A percentile compares a stretch with the other conserved stretches of the same genome.
Conservation (phyloP, 1,140 invertebrate species). For the Berghia stephanieae region DNA sequence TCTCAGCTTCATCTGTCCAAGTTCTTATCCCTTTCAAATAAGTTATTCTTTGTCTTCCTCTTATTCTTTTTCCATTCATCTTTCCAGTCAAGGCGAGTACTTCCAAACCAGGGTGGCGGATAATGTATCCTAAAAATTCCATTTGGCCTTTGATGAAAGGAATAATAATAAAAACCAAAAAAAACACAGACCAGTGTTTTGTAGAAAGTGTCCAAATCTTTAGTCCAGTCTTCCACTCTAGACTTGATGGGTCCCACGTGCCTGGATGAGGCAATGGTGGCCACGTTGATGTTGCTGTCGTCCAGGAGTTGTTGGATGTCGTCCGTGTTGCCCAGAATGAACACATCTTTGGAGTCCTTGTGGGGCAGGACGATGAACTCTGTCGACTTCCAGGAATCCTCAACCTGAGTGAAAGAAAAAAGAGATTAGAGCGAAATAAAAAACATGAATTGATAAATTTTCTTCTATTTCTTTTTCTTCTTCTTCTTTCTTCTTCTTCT, state of each 20-base stretch:
- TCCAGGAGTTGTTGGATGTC: slow-evolving; percentile 84
- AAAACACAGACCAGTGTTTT: slow-evolving; percentile 75
- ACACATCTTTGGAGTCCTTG: slow-evolving; percentile 78
- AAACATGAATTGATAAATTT: no score
- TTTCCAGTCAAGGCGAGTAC: no score
- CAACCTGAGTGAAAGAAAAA: slow-evolving; percentile 54
- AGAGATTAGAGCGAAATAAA: no score
- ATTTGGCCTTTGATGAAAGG: not conserved
- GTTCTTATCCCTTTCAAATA: no score
- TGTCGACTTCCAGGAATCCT: slow-evolving; percentile 66
- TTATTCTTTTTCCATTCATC: no score
- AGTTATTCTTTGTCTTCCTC: no score
- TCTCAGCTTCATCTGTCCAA: no score
- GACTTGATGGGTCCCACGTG: slow-evolving; percentile 84
- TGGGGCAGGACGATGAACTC: slow-evolving; percentile 66
- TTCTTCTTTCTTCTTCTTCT: no score
- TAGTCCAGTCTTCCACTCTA: slow-evolving; percentile 82
- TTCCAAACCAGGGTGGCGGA: no score
- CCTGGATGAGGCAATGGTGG: slow-evolving; percentile 83
- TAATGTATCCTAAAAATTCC: not conserved
- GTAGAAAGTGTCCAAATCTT: slow-evolving; percentile 78
- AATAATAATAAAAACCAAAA: slow-evolving; percentile 14
- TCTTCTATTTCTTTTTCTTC: no score
- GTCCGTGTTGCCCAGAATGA: slow-evolving; percentile 82
- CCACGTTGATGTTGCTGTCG: slow-evolving; percentile 85